phyloP scores from a whole-genome alignment of 2,888 invertebrate genomes.

The Ecliptopera silaceata region DNA sequence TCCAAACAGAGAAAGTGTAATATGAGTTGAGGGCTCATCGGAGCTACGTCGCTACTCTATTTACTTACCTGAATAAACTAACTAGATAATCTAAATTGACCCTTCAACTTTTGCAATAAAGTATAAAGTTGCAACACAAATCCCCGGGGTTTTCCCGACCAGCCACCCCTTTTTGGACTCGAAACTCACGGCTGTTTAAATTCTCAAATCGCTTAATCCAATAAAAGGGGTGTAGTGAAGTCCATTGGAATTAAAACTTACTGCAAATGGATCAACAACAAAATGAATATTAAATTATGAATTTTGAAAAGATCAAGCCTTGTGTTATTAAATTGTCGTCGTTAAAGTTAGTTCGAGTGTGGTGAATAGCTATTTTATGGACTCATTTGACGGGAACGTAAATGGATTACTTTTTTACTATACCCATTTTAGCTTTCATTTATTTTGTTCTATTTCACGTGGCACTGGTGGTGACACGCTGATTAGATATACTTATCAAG shows the following conservation, averaged over 20 bases:
- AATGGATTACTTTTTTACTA: slow-evolving; percentile 15
- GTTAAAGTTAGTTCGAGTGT: slow-evolving; percentile 6
- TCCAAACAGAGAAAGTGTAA: slow-evolving; percentile 48
- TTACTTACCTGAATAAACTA: slow-evolving; percentile 37
- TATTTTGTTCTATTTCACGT: not conserved
- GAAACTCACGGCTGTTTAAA: slow-evolving; percentile 64
- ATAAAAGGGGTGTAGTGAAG: slow-evolving; percentile 60
- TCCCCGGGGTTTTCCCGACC: slow-evolving; percentile 50
- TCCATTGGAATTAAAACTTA: slow-evolving; percentile 56
- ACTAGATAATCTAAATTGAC: slow-evolving; percentile 34
- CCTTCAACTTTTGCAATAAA: slow-evolving; percentile 40
- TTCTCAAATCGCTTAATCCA: slow-evolving; percentile 75
- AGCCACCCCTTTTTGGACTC: slow-evolving; percentile 60
- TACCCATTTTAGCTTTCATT: not conserved
- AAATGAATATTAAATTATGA: slow-evolving; percentile 45
- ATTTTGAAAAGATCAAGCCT: slow-evolving; percentile 22
- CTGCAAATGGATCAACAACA: slow-evolving; percentile 40
- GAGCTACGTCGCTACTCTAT: slow-evolving; percentile 39
- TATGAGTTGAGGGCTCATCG: slow-evolving; percentile 40
- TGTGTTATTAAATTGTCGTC: slow-evolving; percentile 24
- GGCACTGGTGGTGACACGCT: not conserved
- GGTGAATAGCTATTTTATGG: slow-evolving; percentile 11
- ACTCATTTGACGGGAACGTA: slow-evolving; percentile 8
- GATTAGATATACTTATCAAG: not conserved
- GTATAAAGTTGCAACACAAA: slow-evolving; percentile 35